phyloP scores from a whole-genome alignment of 2,888 invertebrate genomes.

The Melipona beecheii region DNA sequence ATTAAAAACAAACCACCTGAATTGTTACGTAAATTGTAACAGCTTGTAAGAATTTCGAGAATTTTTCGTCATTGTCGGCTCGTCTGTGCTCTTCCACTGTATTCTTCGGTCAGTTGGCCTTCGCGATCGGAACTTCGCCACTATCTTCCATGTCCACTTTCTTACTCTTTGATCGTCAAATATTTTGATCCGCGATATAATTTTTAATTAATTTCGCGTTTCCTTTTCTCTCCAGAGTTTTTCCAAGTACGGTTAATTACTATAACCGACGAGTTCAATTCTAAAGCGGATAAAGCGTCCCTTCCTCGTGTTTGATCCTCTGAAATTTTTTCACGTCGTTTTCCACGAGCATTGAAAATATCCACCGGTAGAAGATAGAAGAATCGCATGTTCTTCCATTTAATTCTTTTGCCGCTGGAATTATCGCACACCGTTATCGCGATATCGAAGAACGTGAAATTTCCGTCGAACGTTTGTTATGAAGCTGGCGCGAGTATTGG shows the following conservation, averaged over 20 bases:
- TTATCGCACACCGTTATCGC: neutral
- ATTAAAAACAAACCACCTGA: too few species aligned
- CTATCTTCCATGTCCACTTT: neutral
- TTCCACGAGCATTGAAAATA: neutral
- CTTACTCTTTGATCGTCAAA: neutral
- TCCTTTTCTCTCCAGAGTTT: neutral
- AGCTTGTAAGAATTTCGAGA: too few species aligned
- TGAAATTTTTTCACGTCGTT: neutral
- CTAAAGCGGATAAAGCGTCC: too few species aligned
- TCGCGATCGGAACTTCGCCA: neutral
- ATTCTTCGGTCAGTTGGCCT: neutral
- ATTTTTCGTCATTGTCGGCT: too few species aligned
- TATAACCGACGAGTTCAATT: neutral
- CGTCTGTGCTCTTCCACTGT: too few species aligned
- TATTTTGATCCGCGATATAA: neutral
- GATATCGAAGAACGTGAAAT: neutral
- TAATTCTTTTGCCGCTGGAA: neutral
- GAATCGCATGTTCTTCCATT: neutral
- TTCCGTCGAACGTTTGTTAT: neutral
- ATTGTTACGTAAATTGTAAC: too few species aligned
- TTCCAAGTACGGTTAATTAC: neutral
- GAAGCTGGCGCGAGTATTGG: neutral
- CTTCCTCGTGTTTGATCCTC: neutral
- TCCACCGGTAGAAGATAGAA: neutral
- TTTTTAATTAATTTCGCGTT: neutral